Percentiles rank a stretch among this genome's conserved stretches.
These are phyloP conservation scores for Ceyx cyanopectus DNA, from an alignment of 2,113 vertebrate species.

Conservation along the genomic window DNA sequence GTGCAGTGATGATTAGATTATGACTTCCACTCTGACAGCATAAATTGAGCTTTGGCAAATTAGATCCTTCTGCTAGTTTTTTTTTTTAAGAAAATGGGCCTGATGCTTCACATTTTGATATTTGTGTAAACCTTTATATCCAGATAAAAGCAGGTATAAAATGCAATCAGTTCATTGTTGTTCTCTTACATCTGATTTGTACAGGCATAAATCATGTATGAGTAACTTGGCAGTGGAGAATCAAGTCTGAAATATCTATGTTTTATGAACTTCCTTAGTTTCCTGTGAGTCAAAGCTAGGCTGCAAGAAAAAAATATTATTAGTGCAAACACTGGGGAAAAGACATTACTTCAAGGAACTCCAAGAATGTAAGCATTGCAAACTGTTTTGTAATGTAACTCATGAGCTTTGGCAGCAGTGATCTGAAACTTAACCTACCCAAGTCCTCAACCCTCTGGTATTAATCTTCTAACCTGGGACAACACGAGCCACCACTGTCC, in stretches of 20 bases:
- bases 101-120: background rate
- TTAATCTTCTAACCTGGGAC: background rate
- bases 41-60: background rate
- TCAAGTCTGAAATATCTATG: constrained; percentile 10
- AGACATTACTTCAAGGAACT: background rate
- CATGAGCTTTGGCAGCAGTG: background rate
- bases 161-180: constrained; percentile 53
- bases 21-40: background rate
- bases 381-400: background rate
- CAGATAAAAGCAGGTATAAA: constrained; percentile 54
- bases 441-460: background rate
- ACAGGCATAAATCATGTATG: constrained; percentile 55
- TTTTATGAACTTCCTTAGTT: constrained; percentile 1
- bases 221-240: constrained; percentile 21
- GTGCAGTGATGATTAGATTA: background rate
- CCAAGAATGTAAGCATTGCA: background rate
- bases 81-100: constrained; percentile 20
- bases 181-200: constrained; percentile 37
- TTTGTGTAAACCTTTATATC: constrained; percentile 17
- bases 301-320: background rate
- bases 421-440: background rate
- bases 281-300: constrained; percentile 6
- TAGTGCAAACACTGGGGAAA: background rate
- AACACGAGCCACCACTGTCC: background rate
- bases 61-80: background rate